phyloP scores from a whole-genome alignment of 2,888 invertebrate genomes.

The Dryomyza anilis region DNA sequence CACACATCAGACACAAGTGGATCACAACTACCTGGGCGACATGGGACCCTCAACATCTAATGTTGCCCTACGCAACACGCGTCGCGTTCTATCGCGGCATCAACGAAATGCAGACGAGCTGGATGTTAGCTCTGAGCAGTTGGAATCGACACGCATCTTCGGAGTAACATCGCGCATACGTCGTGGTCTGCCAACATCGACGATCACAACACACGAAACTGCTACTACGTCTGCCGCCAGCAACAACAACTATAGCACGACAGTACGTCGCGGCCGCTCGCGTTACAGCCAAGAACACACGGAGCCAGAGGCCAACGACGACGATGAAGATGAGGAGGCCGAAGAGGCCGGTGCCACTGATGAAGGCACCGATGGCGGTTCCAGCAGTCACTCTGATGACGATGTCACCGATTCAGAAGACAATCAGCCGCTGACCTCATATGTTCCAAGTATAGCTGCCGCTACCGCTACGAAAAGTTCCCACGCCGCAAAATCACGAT shows the following conservation, averaged over 20 bases:
- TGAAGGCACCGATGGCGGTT: slow-evolving; percentile 56
- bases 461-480: slow-evolving; percentile 24
- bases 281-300: slow-evolving; percentile 52
- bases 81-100: slow-evolving; percentile 58
- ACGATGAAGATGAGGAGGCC: slow-evolving; percentile 37
- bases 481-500: slow-evolving; percentile 14
- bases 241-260: slow-evolving; percentile 24
- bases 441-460: slow-evolving; percentile 47
- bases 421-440: slow-evolving; percentile 62
- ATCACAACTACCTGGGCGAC: slow-evolving; percentile 59
- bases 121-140: slow-evolving; percentile 49
- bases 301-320: slow-evolving; percentile 42
- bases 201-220: slow-evolving; percentile 36
- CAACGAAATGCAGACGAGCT: slow-evolving; percentile 59
- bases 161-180: slow-evolving; percentile 45
- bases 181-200: slow-evolving; percentile 50
- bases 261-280: slow-evolving; percentile 45
- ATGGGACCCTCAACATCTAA: slow-evolving; percentile 45
- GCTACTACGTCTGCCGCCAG: slow-evolving; percentile 12
- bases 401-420: slow-evolving; percentile 58
- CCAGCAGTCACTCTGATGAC: slow-evolving; percentile 44
- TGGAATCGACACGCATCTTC: slow-evolving; percentile 44
- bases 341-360: slow-evolving; percentile 50
- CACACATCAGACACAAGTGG: slow-evolving; percentile 41
- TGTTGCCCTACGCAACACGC: slow-evolving; percentile 47